Percentiles rank a stretch among this genome's conserved stretches.
phyloP scores from a whole-genome alignment of 2,797 vertebrate genomes.

The Cynopterus sphinx region DNA sequence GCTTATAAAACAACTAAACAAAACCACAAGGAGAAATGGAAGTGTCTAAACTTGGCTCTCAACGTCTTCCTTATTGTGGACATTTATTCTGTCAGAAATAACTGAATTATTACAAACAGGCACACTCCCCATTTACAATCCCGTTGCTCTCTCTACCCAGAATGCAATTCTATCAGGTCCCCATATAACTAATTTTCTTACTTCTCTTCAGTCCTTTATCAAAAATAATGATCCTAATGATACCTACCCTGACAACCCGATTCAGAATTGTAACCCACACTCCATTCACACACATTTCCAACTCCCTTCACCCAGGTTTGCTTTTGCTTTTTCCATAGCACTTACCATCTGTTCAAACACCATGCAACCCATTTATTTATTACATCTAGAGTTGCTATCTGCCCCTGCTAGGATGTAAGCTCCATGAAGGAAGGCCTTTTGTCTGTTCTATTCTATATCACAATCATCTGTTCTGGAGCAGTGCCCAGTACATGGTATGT shows the following conservation, averaged over 20 bases:
- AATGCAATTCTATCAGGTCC: background rate
- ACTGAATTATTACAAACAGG: background rate
- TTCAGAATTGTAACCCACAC: background rate
- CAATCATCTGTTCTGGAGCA: background rate
- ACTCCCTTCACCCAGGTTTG: background rate
- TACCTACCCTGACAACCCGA: background rate
- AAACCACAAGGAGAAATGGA: background rate
- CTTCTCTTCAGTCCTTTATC: background rate
- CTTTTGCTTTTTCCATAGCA: background rate
- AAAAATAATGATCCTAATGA: background rate
- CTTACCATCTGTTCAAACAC: background rate
- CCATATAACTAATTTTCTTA: background rate
- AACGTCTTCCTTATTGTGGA: background rate
- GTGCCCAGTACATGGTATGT: background rate
- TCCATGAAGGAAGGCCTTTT: background rate
- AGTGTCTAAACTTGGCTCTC: background rate
- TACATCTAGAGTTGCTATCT: background rate
- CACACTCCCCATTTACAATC: background rate
- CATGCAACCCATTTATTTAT: background rate
- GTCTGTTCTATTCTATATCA: background rate
- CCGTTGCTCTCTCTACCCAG: background rate
- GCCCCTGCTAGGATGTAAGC: background rate
- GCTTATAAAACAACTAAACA: slow-evolving; percentile 29
- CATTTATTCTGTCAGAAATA: slow-evolving; percentile 2
- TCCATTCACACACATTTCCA: background rate